These are phyloP conservation scores for Styela clava DNA, from an alignment of 23 tunicate genomes.

Conservation along the genomic window DNA sequence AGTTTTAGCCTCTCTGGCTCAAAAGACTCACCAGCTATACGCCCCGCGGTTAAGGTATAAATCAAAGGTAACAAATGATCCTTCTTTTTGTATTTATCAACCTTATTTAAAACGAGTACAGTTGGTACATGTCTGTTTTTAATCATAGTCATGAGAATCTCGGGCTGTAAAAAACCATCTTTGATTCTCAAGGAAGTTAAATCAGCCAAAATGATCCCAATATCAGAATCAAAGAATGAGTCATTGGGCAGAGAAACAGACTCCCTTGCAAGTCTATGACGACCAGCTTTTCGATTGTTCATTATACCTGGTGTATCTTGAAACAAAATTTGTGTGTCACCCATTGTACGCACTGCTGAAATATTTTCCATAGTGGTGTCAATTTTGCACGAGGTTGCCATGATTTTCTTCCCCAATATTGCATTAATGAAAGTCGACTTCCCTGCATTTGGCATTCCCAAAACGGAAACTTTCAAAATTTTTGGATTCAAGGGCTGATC, in stretches of 20 bases:
- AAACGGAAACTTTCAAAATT: slow-evolving; percentile 33
- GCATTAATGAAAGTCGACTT: slow-evolving; percentile 83
- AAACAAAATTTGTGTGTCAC: slow-evolving; percentile 57
- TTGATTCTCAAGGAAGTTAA: slow-evolving; percentile 37
- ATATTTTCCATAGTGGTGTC: slow-evolving; percentile 65
- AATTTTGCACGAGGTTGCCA: slow-evolving; percentile 66
- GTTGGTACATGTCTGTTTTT: slow-evolving; percentile 54
- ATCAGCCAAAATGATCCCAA: slow-evolving; percentile 76
- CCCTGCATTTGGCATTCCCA: slow-evolving; percentile 96
- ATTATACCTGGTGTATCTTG: slow-evolving; percentile 81
- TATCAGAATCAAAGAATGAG: slow-evolving; percentile 34
- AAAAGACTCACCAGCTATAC: slow-evolving; percentile 13
- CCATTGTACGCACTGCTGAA: slow-evolving; percentile 49
- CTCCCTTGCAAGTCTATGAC: background rate
- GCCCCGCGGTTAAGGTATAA: slow-evolving; percentile 12
- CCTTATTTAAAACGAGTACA: slow-evolving; percentile 68
- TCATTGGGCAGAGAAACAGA: background rate
- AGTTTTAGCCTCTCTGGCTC: slow-evolving; percentile 9
- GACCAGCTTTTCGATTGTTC: slow-evolving; percentile 43
- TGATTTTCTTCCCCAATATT: slow-evolving; percentile 25
- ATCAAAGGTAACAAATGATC: slow-evolving; percentile 13
- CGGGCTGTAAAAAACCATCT: slow-evolving; percentile 59
- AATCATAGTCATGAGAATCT: slow-evolving; percentile 54
- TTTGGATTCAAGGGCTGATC: slow-evolving; percentile 24
- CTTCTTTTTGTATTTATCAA: slow-evolving; percentile 14